Evolutionary conservation across 1,140 invertebrate genomes (phyloP).

Genomic region (Sinonovacula constricta): DNA sequence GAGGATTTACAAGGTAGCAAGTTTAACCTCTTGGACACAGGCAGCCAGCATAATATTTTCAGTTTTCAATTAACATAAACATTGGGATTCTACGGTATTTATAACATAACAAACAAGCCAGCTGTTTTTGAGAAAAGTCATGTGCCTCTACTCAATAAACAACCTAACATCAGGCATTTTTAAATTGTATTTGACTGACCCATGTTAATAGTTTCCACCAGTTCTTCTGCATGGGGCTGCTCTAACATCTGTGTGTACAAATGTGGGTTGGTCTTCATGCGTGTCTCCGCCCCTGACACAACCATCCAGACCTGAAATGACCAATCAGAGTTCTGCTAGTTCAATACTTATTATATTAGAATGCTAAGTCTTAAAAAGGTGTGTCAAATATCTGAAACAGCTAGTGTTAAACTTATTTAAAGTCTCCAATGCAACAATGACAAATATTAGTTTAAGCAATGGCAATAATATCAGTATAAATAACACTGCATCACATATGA

Average conservation of each 20-base stretch:
- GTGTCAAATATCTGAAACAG: too few relatives aligned
- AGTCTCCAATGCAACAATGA: too few relatives aligned
- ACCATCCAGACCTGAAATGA: constrained; percentile 90
- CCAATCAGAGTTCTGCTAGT: too few relatives aligned
- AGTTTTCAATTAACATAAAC: neutral
- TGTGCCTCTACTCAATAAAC: too few relatives aligned
- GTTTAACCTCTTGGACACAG: neutral
- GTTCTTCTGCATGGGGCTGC: constrained; percentile 69
- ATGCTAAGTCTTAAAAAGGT: too few relatives aligned
- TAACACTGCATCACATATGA: too few relatives aligned
- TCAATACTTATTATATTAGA: too few relatives aligned
- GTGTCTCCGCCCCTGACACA: constrained; percentile 87
- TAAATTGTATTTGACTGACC: constrained; percentile 78
- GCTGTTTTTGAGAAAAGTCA: too few relatives aligned
- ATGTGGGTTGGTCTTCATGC: constrained; percentile 84
- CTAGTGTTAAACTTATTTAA: too few relatives aligned
- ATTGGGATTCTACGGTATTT: neutral
- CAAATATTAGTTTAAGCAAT: too few relatives aligned
- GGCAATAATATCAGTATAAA: too few relatives aligned
- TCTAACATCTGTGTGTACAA: constrained; percentile 85
- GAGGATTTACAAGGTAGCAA: neutral
- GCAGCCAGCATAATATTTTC: neutral
- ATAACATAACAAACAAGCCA: neutral
- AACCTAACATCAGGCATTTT: neutral
- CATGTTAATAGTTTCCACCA: constrained; percentile 89